These are phyloP conservation scores for Agonum fuliginosum DNA, from an alignment of 2,888 invertebrate species.

Conservation along the genomic window DNA sequence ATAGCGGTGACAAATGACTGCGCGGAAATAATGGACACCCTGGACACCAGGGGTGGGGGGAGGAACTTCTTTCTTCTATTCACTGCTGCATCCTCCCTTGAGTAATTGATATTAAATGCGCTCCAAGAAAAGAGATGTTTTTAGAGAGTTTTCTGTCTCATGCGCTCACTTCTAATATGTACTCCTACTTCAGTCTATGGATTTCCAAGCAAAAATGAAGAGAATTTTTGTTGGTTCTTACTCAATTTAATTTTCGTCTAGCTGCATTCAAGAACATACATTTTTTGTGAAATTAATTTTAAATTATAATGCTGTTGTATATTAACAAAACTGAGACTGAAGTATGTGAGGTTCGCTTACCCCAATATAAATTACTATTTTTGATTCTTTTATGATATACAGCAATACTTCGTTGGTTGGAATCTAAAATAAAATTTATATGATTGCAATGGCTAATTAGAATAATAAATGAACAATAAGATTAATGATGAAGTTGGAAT, in stretches of 20 bases:
- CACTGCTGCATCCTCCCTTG: conserved; percentile 35
- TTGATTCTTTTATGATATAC: too few relatives aligned
- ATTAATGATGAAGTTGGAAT: too few relatives aligned
- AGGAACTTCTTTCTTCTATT: background rate
- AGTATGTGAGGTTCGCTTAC: too few relatives aligned
- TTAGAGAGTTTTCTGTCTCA: conserved; percentile 11
- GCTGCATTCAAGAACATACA: background rate
- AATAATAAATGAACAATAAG: too few relatives aligned
- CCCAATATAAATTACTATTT: too few relatives aligned
- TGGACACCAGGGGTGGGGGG: conserved; percentile 3
- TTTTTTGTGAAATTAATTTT: too few relatives aligned
- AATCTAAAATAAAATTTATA: too few relatives aligned
- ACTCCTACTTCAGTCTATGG: conserved; percentile 19
- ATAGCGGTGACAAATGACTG: conserved; percentile 57
- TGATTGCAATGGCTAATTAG: too few relatives aligned
- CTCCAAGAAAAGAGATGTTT: conserved; percentile 29
- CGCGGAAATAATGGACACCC: conserved; percentile 50
- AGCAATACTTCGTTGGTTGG: too few relatives aligned
- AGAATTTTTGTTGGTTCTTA: conserved; percentile 4
- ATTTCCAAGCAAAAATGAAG: conserved; percentile 32
- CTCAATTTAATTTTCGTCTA: conserved; percentile 7
- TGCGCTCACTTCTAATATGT: conserved; percentile 25
- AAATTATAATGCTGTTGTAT: too few relatives aligned
- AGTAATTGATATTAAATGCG: conserved; percentile 58
- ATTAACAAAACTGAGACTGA: too few relatives aligned